Conservation (phyloP, 2,113 vertebrate genomes). For the Chloropsis cyanopogon region DNA sequence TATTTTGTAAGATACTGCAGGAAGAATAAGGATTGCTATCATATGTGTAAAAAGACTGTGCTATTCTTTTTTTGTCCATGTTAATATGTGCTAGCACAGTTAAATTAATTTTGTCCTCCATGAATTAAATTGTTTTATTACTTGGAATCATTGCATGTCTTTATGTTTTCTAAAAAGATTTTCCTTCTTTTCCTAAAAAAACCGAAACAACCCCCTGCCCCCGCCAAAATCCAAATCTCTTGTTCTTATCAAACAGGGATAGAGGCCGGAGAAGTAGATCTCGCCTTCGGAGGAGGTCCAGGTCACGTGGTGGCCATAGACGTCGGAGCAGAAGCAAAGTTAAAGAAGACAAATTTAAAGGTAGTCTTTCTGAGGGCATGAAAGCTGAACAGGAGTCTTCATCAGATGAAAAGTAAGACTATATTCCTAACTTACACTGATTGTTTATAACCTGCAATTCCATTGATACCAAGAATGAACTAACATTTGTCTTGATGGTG, state of each 20-base stretch:
- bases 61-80: neutral
- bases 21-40: neutral
- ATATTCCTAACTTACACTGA: neutral
- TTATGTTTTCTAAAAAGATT: neutral
- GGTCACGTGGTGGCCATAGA: slow-evolving; percentile 80
- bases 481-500: neutral
- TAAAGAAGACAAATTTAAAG: slow-evolving; percentile 96
- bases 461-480: neutral
- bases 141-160: neutral
- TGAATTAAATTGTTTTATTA: neutral
- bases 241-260: slow-evolving; percentile 73
- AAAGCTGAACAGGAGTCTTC: slow-evolving; percentile 93
- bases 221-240: neutral
- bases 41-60: accelerated
- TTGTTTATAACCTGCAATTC: neutral
- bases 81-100: neutral
- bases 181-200: neutral
- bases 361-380: slow-evolving; percentile 98
- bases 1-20: neutral
- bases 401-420: slow-evolving; percentile 89
- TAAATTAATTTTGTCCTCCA: neutral
- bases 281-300: slow-evolving; percentile 85
- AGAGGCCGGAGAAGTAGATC: slow-evolving; percentile 81
- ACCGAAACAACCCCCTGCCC: neutral
- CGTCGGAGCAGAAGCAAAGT: slow-evolving; percentile 84